Evolutionary conservation across 1,140 invertebrate species (phyloP).

Genomic region (Octopus sinensis): DNA sequence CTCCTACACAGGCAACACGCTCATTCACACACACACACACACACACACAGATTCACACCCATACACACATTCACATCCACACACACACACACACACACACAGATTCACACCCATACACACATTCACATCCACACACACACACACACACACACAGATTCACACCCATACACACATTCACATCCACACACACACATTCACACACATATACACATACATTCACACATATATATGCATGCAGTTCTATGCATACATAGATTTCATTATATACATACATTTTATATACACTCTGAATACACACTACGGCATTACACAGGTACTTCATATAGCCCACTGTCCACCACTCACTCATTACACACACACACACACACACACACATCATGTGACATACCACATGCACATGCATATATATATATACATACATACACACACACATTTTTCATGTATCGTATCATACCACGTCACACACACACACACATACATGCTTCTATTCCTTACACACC

Average conservation of each 20-base stretch:
- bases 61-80: no score
- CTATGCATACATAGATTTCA: not conserved
- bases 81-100: not conserved
- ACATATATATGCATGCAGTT: not conserved
- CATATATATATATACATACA: no score
- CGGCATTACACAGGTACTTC: no score
- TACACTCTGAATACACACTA: no score
- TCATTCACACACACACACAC: not conserved
- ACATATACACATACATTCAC: not conserved
- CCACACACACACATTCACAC: not conserved
- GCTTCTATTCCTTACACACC: no score
- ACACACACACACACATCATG: no score
- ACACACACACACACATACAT: no score
- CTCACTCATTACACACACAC: no score
- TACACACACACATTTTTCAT: no score
- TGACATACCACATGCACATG: no score
- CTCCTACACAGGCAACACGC: not conserved
- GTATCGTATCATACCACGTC: no score
- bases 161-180: not conserved
- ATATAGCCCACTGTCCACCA: no score
- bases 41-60: not conserved
- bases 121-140: not conserved
- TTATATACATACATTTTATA: not conserved
- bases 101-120: not conserved
- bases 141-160: not conserved